A percentile compares a stretch with the other conserved stretches of the same genome.
phyloP scores from a whole-genome alignment of 2,113 vertebrate species.

The Tangachromis dhanisi region DNA sequence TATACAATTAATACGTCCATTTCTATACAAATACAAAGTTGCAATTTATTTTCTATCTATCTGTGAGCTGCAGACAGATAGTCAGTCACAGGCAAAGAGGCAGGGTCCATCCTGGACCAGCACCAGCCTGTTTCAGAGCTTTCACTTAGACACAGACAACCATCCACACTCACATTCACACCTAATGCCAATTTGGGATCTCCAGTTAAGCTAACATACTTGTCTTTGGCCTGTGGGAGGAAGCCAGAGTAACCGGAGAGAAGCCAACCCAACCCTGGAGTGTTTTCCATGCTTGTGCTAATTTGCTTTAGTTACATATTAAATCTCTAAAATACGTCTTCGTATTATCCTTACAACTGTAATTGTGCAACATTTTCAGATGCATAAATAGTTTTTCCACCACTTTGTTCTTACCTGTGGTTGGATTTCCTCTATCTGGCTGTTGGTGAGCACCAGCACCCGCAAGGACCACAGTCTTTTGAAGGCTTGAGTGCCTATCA shows the following conservation, averaged over 20 bases:
- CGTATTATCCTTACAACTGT: not conserved
- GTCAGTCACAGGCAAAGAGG: not conserved
- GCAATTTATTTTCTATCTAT: not conserved
- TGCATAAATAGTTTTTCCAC: not conserved
- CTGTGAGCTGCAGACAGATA: not conserved
- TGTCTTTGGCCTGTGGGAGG: not conserved
- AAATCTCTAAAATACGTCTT: not conserved
- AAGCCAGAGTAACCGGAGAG: not conserved
- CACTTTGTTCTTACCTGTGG: constrained; percentile 34
- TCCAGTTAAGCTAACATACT: not conserved
- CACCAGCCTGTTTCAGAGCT: not conserved
- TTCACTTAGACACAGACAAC: not conserved
- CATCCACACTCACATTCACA: not conserved
- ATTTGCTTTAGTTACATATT: not conserved
- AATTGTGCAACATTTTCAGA: not conserved
- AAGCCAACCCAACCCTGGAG: not conserved
- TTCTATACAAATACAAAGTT: not conserved
- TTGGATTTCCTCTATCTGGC: constrained; percentile 39
- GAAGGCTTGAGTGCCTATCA: constrained; percentile 50
- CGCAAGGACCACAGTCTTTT: constrained; percentile 65
- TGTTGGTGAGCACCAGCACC: constrained; percentile 62
- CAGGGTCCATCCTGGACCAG: not conserved
- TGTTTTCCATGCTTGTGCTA: not conserved
- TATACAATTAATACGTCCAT: rapidly evolving
- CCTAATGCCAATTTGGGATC: not conserved